These are phyloP conservation scores for Mercenaria mercenaria DNA, from an alignment of 1,140 invertebrate species.

Conservation along the genomic window DNA sequence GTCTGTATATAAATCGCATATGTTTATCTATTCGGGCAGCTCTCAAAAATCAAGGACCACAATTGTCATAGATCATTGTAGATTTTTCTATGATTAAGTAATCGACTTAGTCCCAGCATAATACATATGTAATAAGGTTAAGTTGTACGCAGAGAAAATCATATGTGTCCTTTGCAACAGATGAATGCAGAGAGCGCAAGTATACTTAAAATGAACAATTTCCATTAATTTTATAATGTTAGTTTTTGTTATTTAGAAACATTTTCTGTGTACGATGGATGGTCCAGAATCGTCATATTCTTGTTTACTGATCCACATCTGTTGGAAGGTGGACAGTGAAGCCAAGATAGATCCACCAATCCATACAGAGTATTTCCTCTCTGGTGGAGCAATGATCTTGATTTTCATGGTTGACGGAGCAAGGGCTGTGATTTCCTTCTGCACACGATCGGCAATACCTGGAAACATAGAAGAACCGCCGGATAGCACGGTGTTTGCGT, in stretches of 20 bases:
- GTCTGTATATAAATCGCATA: too few species aligned
- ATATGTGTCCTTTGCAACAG: too few species aligned
- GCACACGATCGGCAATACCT: slow-evolving; percentile 87
- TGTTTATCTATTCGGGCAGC: too few species aligned
- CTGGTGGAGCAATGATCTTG: slow-evolving; percentile 94
- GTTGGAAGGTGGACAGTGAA: slow-evolving; percentile 88
- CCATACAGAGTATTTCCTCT: slow-evolving; percentile 91
- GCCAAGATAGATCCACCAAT: slow-evolving; percentile 87
- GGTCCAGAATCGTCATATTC: slow-evolving; percentile 91
- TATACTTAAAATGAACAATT: too few species aligned
- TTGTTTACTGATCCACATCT: slow-evolving; percentile 89
- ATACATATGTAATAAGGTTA: too few species aligned
- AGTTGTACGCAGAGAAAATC: too few species aligned
- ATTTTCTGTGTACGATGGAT: slow-evolving; percentile 47
- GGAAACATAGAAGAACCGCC: slow-evolving; percentile 91
- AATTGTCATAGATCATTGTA: too few species aligned
- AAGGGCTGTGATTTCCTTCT: slow-evolving; percentile 87
- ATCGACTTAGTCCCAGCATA: too few species aligned
- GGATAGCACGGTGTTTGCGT: slow-evolving; percentile 96
- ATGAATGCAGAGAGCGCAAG: too few species aligned
- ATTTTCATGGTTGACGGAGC: slow-evolving; percentile 91
- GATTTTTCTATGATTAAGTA: too few species aligned
- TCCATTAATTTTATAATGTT: too few species aligned
- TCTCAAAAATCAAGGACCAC: too few species aligned
- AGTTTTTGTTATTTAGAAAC: slow-evolving; percentile 36